Conservation (phyloP, 2,888 invertebrate genomes). For the Calameuta pallipes region DNA sequence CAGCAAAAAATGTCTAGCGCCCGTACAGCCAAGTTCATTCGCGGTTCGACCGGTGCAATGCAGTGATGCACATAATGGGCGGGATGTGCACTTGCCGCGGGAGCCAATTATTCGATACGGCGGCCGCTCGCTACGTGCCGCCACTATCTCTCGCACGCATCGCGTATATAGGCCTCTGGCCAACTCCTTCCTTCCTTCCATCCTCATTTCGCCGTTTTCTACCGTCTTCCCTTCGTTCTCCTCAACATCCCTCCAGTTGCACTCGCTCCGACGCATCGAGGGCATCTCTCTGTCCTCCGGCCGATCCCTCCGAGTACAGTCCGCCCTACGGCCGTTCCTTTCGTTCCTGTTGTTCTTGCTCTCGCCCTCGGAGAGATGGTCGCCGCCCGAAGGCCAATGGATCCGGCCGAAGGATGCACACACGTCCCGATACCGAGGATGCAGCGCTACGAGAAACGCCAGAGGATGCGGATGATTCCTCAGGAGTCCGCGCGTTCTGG, state of each 20-base stretch:
- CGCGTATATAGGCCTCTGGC: constrained; percentile 51
- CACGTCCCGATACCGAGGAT: constrained; percentile 16
- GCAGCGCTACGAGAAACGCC: not conserved
- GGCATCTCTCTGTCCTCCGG: not conserved
- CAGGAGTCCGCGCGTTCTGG: not conserved
- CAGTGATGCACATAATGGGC: constrained; percentile 64
- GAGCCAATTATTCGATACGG: constrained; percentile 66
- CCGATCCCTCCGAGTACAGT: not conserved
- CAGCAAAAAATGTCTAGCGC: not conserved
- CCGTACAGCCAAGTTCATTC: not conserved
- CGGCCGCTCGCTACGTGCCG: constrained; percentile 56
- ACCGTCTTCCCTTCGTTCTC: constrained; percentile 16
- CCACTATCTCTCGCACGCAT: constrained; percentile 60
- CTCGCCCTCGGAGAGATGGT: not conserved
- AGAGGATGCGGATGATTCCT: not conserved
- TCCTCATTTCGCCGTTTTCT: constrained; percentile 32
- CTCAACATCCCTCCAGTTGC: constrained; percentile 25
- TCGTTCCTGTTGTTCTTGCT: constrained; percentile 6
- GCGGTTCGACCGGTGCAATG: constrained; percentile 17
- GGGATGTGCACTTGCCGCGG: constrained; percentile 66
- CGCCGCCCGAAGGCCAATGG: constrained; percentile 19
- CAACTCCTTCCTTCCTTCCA: constrained; percentile 31
- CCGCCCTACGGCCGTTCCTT: not conserved
- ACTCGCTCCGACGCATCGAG: not conserved
- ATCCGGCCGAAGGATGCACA: constrained; percentile 26